These are phyloP conservation scores for Cynaeus angustus DNA, from an alignment of 2,888 invertebrate species.

Conservation along the genomic window DNA sequence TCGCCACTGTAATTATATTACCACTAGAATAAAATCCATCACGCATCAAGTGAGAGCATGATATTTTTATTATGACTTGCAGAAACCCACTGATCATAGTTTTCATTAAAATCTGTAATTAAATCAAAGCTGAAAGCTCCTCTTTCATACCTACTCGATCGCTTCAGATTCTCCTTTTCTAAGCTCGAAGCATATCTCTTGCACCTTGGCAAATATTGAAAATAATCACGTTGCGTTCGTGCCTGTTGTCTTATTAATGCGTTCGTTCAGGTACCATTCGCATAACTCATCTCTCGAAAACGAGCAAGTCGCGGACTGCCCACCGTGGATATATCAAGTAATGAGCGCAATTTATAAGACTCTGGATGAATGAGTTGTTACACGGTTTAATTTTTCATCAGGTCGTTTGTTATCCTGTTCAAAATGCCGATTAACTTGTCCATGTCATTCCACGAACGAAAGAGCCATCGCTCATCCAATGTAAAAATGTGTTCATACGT, in stretches of 20 bases:
- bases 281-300: conserved; percentile 48
- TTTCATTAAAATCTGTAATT: too few relatives aligned
- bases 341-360: conserved; percentile 66
- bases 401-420: conserved; percentile 64
- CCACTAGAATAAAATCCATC: too few relatives aligned
- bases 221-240: not conserved
- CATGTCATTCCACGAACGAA: conserved; percentile 61
- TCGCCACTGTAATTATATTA: too few relatives aligned
- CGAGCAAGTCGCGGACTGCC: conserved; percentile 54
- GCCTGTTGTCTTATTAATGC: conserved; percentile 23
- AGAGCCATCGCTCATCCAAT: conserved; percentile 61
- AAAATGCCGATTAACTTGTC: conserved; percentile 67
- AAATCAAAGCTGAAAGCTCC: too few relatives aligned
- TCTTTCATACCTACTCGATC: too few relatives aligned
- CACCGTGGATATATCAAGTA: conserved; percentile 63
- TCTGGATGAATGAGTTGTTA: conserved; percentile 65
- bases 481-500: conserved; percentile 59
- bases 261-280: conserved; percentile 1
- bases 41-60: too few relatives aligned
- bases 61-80: too few relatives aligned
- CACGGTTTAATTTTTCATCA: conserved; percentile 67
- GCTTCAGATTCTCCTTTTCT: too few relatives aligned
- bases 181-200: not conserved
- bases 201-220: not conserved
- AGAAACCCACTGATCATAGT: too few relatives aligned